These are phyloP conservation scores for Apoda limacodes DNA, from an alignment of 2,888 invertebrate genomes.

Conservation along the genomic window DNA sequence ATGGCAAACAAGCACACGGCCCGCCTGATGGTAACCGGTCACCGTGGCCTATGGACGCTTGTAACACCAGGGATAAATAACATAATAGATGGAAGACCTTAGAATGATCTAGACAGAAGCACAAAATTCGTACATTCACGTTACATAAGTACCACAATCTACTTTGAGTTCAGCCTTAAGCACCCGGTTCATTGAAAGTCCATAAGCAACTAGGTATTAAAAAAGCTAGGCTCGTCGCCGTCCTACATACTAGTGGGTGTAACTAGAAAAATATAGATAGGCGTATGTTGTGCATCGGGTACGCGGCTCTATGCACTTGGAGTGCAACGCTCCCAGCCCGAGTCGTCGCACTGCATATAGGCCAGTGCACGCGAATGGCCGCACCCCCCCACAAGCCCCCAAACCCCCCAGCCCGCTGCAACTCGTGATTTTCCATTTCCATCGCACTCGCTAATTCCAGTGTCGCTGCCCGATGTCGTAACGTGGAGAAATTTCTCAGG, in stretches of 20 bases:
- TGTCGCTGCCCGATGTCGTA: conserved; percentile 42
- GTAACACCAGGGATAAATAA: too few species aligned
- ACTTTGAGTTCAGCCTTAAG: too few species aligned
- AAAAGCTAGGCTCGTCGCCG: conserved; percentile 44
- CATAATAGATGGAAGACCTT: too few species aligned
- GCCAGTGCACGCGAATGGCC: conserved; percentile 68
- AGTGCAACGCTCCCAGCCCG: conserved; percentile 69
- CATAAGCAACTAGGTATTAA: too few species aligned
- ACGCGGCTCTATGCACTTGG: conserved; percentile 55
- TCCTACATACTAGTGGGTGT: conserved; percentile 44
- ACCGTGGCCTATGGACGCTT: too few species aligned
- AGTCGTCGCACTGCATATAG: conserved; percentile 70
- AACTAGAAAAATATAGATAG: conserved; percentile 44
- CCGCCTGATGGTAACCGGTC: too few species aligned
- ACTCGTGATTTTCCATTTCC: conserved; percentile 66
- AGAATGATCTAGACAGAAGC: too few species aligned
- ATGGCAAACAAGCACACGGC: too few species aligned
- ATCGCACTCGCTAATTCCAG: conserved; percentile 52
- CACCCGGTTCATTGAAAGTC: too few species aligned
- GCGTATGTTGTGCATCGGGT: conserved; percentile 58
- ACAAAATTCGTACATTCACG: too few species aligned
- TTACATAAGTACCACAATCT: too few species aligned
- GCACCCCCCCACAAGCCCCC: conserved; percentile 28
- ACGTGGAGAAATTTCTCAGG: conserved; percentile 46
- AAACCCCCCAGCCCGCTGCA: conserved; percentile 27